Conservation (phyloP, 2,113 vertebrate species). For the Rhabdornis inornatus region DNA sequence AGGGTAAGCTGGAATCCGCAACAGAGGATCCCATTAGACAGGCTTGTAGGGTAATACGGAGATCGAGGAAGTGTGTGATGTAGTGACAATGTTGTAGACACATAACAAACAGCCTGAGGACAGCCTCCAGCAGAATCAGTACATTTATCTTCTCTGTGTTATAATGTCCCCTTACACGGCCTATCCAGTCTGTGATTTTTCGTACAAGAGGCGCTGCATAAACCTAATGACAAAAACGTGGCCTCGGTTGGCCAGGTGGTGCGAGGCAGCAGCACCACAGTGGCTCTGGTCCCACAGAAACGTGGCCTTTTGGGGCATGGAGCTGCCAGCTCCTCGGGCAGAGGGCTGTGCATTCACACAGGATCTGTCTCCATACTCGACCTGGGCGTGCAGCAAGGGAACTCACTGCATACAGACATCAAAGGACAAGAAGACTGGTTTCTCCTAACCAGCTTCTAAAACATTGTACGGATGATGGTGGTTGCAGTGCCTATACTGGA, state of each 20-base stretch:
- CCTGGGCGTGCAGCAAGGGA: neutral
- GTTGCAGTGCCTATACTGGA: neutral
- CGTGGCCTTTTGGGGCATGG: neutral
- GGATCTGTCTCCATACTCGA: neutral
- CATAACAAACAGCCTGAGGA: constrained; percentile 69
- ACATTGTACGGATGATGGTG: neutral
- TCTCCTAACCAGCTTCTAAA: neutral
- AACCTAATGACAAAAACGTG: neutral
- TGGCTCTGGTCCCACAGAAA: neutral
- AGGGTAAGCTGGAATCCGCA: constrained; percentile 72
- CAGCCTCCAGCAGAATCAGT: constrained; percentile 59
- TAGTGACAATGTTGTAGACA: constrained; percentile 62
- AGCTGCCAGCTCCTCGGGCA: neutral
- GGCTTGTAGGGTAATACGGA: constrained; percentile 66
- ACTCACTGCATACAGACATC: neutral
- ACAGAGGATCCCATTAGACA: constrained; percentile 72
- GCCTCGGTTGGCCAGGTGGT: neutral
- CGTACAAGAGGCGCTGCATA: neutral
- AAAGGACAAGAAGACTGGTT: neutral
- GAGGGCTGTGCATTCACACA: neutral
- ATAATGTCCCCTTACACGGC: constrained; percentile 39
- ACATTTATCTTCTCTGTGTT: constrained; percentile 52
- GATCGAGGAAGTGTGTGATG: constrained; percentile 58
- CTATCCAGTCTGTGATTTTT: constrained; percentile 29
- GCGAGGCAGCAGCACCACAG: neutral